A percentile compares a stretch with the other conserved stretches of the same genome.
These are phyloP conservation scores for Patella caerulea DNA, from an alignment of 2,888 invertebrate genomes.

Conservation along the genomic window DNA sequence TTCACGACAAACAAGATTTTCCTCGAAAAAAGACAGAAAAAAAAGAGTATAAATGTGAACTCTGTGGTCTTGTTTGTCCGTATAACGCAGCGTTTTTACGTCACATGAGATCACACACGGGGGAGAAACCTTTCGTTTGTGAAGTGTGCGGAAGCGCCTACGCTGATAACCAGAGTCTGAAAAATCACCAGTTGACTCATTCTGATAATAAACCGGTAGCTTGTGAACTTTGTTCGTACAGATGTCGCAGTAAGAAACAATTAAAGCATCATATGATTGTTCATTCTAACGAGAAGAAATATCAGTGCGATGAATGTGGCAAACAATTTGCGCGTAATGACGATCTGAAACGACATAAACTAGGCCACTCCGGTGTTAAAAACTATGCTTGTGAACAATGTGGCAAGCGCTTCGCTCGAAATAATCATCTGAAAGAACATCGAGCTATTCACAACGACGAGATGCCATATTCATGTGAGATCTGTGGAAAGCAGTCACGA, in stretches of 20 bases:
- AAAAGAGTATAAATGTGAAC: not conserved
- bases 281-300: not conserved
- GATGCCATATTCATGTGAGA: not conserved
- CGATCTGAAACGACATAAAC: not conserved
- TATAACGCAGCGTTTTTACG: not conserved
- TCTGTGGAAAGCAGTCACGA: not conserved
- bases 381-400: not conserved
- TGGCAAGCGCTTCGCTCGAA: not conserved
- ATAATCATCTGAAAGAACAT: not conserved
- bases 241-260: not conserved
- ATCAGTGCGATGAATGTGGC: not conserved
- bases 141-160: not conserved
- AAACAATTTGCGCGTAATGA: not conserved
- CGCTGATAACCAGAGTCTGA: not conserved
- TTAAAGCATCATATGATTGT: not conserved
- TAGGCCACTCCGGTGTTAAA: not conserved
- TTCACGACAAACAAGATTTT: too few relatives aligned
- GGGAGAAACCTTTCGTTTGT: not conserved
- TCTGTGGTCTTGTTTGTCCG: not conserved
- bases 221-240: constrained; percentile 2
- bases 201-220: not conserved
- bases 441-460: not conserved
- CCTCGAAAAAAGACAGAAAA: too few relatives aligned
- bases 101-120: not conserved
- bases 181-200: not conserved